Base-by-base conservation (phyloP, 2,888 invertebrate genomes). In the Bombylius major region DNA sequence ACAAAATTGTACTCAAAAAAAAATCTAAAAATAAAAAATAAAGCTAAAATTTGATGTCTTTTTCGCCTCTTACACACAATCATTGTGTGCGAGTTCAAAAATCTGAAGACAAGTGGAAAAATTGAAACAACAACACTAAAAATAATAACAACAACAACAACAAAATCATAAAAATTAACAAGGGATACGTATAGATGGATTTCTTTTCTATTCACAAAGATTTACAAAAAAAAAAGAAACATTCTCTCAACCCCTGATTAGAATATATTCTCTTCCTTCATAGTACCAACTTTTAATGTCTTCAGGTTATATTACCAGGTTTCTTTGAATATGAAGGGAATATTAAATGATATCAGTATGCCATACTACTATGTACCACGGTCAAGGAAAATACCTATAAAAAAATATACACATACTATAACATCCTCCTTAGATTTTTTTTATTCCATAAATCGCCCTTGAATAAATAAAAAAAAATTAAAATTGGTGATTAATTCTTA, bases 401-500 rank as follows among this genome's bases (percentile, higher is more conserved):
- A 53, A 53, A 53, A 49, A 32, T 23, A 23, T 12, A 12, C 33
- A 23, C 42, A 2, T 34, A 31, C n/a, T n/a, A n/a, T n/a, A n/a
- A n/a, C 11, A 42, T 36, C 7, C 9, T 36, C 36, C 42, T 36
- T 36, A 36, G 1, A 36, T 6, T 36, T 8, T 9, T 36, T 8
- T 9, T 36, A 36, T 36, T 8, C 4, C 2, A 46, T 23, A 49
- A 13, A 50, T 45, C 50, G 46, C 50, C 47, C 46, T 50, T 57
- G 56, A 56, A 55, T 54, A 60, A 60, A 58, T 58, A 58, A 57
- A 58, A 59, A 56, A 58, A 5, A 61, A 61, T 61, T 61, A 61
- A 61, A 61, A 61, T 61, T 61, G 59, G 59, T 61, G 61, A 61
- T 61, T 61, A 61, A 61, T 61, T 61, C 60, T 61, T 61, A 61